Conservation (phyloP, 2,888 invertebrate genomes). For the Ganaspis brasiliensis region DNA sequence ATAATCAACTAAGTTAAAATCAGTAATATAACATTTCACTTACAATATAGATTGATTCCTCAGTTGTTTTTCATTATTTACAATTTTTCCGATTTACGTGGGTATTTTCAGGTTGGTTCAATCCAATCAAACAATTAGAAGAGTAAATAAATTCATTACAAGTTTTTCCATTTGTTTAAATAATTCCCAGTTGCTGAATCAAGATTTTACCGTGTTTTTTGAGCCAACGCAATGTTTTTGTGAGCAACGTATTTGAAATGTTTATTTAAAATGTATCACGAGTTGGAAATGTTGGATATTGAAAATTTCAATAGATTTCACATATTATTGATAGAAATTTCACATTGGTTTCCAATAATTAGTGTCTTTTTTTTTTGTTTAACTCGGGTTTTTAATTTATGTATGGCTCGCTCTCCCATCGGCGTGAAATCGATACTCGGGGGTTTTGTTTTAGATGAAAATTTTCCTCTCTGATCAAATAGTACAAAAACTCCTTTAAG, state of each 20-base stretch:
- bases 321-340: no score
- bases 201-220: background rate
- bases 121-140: background rate
- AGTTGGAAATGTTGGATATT: no score
- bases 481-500: slow-evolving; percentile 28
- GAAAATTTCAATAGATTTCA: no score
- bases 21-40: no score
- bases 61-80: background rate
- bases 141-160: background rate
- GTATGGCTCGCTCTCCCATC: background rate
- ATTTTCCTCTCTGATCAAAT: slow-evolving; percentile 34
- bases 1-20: no score
- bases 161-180: background rate
- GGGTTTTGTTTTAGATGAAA: slow-evolving; percentile 9
- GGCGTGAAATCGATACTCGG: slow-evolving; percentile 13
- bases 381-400: slow-evolving; percentile 2
- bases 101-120: background rate
- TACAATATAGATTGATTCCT: no score
- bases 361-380: background rate
- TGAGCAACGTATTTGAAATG: no score
- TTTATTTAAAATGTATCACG: no score
- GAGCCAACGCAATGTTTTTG: no score
- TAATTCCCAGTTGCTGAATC: background rate
- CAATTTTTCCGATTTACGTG: background rate
- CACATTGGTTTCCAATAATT: slow-evolving; percentile 15